Evolutionary conservation across 2,888 invertebrate species (phyloP), one percentile per base, ranked within the genome.

Genomic region (Drosophila mayaguana): DNA sequence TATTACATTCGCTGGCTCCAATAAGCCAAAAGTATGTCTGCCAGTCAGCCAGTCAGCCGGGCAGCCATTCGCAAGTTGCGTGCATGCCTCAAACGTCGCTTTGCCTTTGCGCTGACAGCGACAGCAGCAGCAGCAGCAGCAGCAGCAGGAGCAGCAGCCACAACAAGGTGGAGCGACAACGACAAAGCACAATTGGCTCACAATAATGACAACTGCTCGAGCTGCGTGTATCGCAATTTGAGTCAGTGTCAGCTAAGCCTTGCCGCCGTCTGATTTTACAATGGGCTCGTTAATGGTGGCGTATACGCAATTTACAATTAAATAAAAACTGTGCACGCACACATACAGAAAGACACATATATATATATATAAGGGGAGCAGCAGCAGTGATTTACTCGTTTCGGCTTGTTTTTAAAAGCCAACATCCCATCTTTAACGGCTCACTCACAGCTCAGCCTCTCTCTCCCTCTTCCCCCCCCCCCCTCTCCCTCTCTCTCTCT

Each of bases 261-360:
- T 40, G 45, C 53, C 60, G 56, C 63, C 46, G 56, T 59, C 70
- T 68, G 73, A 57, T 60, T 67, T 66, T 60, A 81, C 87, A 88
- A 87, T 87, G 78, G 78, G 73, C 84, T 87, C 89, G 78, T 86
- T 88, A 87, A 84, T 76, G 83, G 56, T 75, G 84, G 78, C 89
- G 79, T 86, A 88, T 86, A 86, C 86, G 87, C 86, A 88, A 86
- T 86, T 89, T 87, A 69, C 87, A 88, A 87, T 86, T 86, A 86
- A 83, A 89, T 88, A 87, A 78, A 81, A 84, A 86, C 60, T 61
- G 62, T 42, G 54, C 67, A 48, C 54, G 45, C 59, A 63, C 46
- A 66, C 20, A 42, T 28, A 36, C 16, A 42, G 6, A 28, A 50
- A 28, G 6, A 48, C 34, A 8, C 16, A 48, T 63, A 40, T 7